phyloP scores from a whole-genome alignment of 1,140 invertebrate genomes.

The Drosophila quadrilineata region DNA sequence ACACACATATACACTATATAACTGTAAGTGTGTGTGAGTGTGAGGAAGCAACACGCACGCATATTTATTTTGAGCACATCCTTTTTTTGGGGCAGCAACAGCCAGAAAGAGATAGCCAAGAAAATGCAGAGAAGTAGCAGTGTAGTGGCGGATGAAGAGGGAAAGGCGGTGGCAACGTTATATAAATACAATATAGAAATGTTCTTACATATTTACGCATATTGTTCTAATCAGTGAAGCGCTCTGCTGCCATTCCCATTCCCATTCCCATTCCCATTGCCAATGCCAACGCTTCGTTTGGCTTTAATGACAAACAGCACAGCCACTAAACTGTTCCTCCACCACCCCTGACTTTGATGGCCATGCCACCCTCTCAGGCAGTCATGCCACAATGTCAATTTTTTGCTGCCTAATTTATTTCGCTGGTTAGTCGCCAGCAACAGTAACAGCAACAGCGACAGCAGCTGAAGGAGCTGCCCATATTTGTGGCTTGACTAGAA shows the following conservation, averaged over 20 bases:
- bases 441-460: not conserved
- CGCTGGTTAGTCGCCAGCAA: slow-evolving; percentile 33
- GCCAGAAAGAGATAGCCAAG: too few species aligned
- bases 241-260: slow-evolving; percentile 48
- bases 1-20: slow-evolving; percentile 14
- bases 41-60: slow-evolving; percentile 76
- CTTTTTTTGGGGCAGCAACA: slow-evolving; percentile 35
- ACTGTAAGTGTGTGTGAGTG: slow-evolving; percentile 9
- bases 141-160: too few species aligned
- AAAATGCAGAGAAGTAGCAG: too few species aligned
- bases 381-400: slow-evolving; percentile 61
- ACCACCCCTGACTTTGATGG: not conserved
- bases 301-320: slow-evolving; percentile 45
- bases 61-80: slow-evolving; percentile 79
- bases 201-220: slow-evolving; percentile 70
- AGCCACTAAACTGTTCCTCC: not conserved
- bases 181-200: slow-evolving; percentile 36
- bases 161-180: too few species aligned
- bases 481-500: slow-evolving; percentile 42
- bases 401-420: slow-evolving; percentile 77
- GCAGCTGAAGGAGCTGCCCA: slow-evolving; percentile 16
- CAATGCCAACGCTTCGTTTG: too few species aligned
- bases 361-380: not conserved
- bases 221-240: slow-evolving; percentile 76
- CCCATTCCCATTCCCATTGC: too few species aligned